Percentiles rank a stretch among this genome's conserved stretches.
phyloP scores from a whole-genome alignment of 1,140 invertebrate species.

The Vanessa tameamea region DNA sequence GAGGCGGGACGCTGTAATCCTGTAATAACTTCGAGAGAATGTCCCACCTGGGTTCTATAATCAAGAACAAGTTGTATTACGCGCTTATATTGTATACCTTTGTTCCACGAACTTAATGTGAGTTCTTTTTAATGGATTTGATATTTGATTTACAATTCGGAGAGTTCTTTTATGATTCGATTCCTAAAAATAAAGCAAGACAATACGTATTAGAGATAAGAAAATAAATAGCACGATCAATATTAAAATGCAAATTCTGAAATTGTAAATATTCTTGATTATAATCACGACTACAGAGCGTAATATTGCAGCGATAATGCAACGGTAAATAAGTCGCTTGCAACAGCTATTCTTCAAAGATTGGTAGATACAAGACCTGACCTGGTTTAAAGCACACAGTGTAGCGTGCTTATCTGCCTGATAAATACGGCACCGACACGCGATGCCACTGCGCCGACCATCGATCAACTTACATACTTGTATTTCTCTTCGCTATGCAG shows the following conservation, averaged over 20 bases:
- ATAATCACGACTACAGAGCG: background rate
- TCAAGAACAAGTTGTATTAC: slow-evolving; percentile 16
- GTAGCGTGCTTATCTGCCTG: slow-evolving; percentile 18
- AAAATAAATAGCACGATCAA: too few relatives aligned
- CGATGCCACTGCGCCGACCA: slow-evolving; percentile 24
- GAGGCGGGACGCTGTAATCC: slow-evolving; percentile 25
- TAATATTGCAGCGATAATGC: background rate
- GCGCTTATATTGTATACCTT: background rate
- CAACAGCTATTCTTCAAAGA: slow-evolving; percentile 11
- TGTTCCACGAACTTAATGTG: background rate
- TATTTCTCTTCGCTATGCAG: background rate
- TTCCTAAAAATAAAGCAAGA: too few relatives aligned
- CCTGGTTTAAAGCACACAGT: slow-evolving; percentile 21
- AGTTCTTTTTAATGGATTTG: background rate
- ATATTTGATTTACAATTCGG: background rate
- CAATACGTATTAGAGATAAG: too few relatives aligned
- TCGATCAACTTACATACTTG: background rate
- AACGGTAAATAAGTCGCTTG: slow-evolving; percentile 3
- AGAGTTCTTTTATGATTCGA: too few relatives aligned
- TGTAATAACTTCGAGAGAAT: slow-evolving; percentile 21
- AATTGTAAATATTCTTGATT: background rate
- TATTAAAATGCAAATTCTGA: too few relatives aligned
- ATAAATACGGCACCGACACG: slow-evolving; percentile 24
- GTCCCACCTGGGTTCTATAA: slow-evolving; percentile 25
- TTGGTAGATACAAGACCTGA: slow-evolving; percentile 17